phyloP scores from a whole-genome alignment of 2,113 vertebrate genomes.

The Nothocercus nigrocapillus region DNA sequence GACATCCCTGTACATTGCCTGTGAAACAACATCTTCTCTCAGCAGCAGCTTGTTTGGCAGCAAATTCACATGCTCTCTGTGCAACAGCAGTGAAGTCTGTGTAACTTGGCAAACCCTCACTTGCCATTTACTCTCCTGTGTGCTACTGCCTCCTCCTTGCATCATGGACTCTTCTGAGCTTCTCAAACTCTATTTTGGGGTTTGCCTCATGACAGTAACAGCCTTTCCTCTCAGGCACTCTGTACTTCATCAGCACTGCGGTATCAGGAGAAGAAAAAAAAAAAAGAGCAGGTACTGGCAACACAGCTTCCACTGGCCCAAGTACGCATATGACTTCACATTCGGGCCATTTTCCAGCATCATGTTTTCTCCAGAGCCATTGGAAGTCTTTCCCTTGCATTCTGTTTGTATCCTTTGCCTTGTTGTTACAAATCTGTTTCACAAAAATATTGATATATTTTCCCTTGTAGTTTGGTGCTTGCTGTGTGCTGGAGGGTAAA shows the following conservation, averaged over 20 bases:
- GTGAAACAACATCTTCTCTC: background rate
- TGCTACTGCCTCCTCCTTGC: background rate
- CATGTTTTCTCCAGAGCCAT: background rate
- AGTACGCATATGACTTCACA: background rate
- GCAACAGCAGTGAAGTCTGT: background rate
- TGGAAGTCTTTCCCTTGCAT: background rate
- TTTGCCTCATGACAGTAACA: background rate
- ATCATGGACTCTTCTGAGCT: background rate
- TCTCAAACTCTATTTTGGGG: background rate
- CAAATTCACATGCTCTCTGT: background rate
- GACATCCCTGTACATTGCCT: background rate
- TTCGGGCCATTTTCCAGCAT: background rate
- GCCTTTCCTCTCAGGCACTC: background rate
- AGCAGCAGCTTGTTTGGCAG: background rate
- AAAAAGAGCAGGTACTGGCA: background rate
- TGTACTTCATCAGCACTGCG: background rate
- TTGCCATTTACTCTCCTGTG: background rate
- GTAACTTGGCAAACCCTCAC: background rate
- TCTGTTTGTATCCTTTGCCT: background rate
- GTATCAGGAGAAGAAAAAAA: background rate
- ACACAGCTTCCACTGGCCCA: background rate
- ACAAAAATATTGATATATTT: constrained; percentile 4
- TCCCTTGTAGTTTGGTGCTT: constrained; percentile 19
- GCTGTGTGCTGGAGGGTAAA: constrained; percentile 42
- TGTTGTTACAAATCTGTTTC: constrained; percentile 4